Base-by-base conservation (phyloP, 2,888 invertebrate species). In the Drosophila seclusa region DNA sequence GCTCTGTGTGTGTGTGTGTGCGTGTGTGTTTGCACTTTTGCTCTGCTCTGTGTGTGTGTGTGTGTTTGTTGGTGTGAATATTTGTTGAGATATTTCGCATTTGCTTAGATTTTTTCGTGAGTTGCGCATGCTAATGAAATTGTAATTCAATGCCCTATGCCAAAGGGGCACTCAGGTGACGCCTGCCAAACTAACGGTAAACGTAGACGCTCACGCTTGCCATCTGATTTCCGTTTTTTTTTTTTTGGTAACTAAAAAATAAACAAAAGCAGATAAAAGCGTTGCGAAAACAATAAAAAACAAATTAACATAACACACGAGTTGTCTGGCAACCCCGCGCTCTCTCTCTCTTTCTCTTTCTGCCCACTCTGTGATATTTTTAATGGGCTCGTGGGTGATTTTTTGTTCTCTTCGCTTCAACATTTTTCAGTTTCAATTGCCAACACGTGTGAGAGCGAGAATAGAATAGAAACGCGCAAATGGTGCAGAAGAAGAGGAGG, bases 251-350 rank as follows among this genome's bases (percentile, higher is more conserved):
- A 27, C 40, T 61, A 62, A 54, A 54, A 58, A 45, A 32, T 32
- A 59, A 40, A 57, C 57, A 65, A 64, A 16, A 36, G 32, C 38
- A 58, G 68, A 70, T 66, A 73, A 70, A 71, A 75, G 73, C 69
- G 68, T 73, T 65, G 68, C 72, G 67, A 68, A 74, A 81, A 81
- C 75, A 85, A 85, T 84, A 77, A 79, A 81, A 71, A 58, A 68
- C 61, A 82, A 86, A 86, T 88, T 86, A 88, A 77, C 86, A 86
- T 86, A 88, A 83, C 80, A 76, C 80, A 86, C 72, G 80, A 78
- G 42, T 57, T 48, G 57, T 31, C 59, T n/a, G 59, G 63, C 55
- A 58, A 27, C 24, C 21, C 21, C 24, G 8, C 45, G 3, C 48
- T n/a, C 21, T 21, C 13, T 18, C 40, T 36, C 40, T 4, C 40